phyloP scores from a whole-genome alignment of 2,888 invertebrate genomes.

The Empis livida region DNA sequence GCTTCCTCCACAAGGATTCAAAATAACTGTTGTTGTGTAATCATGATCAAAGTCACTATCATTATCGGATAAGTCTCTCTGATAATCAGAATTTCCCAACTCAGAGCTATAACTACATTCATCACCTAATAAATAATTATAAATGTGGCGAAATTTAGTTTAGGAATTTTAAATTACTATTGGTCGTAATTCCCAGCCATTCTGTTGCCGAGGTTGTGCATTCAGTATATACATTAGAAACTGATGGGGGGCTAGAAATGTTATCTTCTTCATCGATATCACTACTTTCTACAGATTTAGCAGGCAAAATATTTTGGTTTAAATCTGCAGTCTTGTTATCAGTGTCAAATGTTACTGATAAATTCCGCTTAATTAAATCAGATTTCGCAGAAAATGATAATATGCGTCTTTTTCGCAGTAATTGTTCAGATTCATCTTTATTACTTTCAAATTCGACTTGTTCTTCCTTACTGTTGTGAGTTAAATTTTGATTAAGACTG shows the following conservation, averaged over 20 bases:
- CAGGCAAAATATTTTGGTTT: constrained; percentile 6
- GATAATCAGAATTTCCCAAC: constrained; percentile 49
- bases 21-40: constrained; percentile 58
- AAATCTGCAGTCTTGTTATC: not conserved
- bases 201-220: constrained; percentile 56
- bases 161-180: constrained; percentile 43
- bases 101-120: constrained; percentile 77
- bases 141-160: not conserved
- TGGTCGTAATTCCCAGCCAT: constrained; percentile 81
- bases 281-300: constrained; percentile 20
- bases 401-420: constrained; percentile 10
- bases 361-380: constrained; percentile 14
- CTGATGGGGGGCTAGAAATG: constrained; percentile 44
- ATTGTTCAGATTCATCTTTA: not conserved
- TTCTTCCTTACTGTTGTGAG: too few relatives aligned
- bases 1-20: constrained; percentile 57
- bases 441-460: too few relatives aligned
- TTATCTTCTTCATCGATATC: constrained; percentile 40
- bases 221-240: constrained; percentile 37
- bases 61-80: constrained; percentile 42
- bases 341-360: not conserved
- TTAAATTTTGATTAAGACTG: too few relatives aligned
- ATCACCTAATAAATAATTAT: constrained; percentile 38
- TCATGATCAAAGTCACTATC: constrained; percentile 41
- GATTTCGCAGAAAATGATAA: constrained; percentile 16